A percentile compares a stretch with the other conserved stretches of the same genome.
phyloP scores from a whole-genome alignment of 2,113 vertebrate species.

The Salvator merianae region DNA sequence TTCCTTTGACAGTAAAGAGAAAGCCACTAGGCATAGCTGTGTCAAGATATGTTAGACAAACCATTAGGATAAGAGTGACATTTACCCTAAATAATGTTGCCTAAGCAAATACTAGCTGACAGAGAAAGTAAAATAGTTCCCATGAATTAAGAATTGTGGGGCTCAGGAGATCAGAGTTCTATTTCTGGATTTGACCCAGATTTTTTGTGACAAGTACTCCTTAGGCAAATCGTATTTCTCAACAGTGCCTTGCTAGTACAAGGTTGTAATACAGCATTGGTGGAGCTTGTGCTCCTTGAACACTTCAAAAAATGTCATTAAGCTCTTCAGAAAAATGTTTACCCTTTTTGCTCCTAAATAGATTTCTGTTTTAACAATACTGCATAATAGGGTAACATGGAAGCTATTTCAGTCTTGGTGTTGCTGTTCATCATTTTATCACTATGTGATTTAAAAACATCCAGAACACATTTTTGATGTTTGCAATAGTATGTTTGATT shows the following conservation, averaged over 20 bases:
- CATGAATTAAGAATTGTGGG: background rate
- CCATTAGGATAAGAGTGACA: background rate
- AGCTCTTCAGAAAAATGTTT: background rate
- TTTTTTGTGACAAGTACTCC: conserved; percentile 7
- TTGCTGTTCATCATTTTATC: background rate
- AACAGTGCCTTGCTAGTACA: background rate
- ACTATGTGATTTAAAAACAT: background rate
- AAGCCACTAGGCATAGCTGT: background rate
- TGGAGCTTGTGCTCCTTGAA: background rate
- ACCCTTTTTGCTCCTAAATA: background rate
- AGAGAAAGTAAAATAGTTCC: background rate
- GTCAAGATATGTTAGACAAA: conserved; percentile 11
- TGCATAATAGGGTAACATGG: background rate
- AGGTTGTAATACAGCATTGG: background rate
- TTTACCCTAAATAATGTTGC: conserved; percentile 1
- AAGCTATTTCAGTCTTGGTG: background rate
- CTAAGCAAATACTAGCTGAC: background rate
- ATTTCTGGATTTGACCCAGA: conserved; percentile 2
- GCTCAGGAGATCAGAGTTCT: background rate
- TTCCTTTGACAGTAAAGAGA: conserved; percentile 3
- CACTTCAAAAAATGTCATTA: background rate
- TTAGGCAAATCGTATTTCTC: background rate
- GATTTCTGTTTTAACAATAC: background rate
- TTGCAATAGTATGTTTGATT: background rate
- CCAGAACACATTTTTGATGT: background rate